phyloP scores from a whole-genome alignment of 1,140 invertebrate species.

The Atta cephalotes region DNA sequence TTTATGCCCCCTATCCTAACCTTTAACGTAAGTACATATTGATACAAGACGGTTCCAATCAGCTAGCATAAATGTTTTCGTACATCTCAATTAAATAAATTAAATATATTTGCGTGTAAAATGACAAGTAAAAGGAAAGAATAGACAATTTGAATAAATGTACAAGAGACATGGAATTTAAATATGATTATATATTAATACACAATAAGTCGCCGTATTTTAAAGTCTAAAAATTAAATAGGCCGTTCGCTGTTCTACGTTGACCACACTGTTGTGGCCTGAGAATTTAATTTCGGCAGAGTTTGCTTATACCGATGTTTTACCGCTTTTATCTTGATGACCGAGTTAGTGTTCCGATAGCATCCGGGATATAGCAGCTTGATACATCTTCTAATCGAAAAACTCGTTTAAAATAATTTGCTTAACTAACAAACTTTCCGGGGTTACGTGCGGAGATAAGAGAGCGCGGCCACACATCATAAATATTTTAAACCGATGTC shows the following conservation, averaged over 20 bases:
- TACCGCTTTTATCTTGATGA: conserved; percentile 50
- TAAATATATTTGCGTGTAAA: neutral
- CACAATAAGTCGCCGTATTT: neutral
- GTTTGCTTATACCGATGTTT: conserved; percentile 44
- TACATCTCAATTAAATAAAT: neutral
- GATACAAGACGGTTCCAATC: neutral
- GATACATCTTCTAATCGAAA: conserved; percentile 30
- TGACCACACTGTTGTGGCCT: conserved; percentile 5
- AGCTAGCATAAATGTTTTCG: neutral
- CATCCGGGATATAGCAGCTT: neutral
- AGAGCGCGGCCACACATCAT: neutral
- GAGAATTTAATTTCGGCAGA: conserved; percentile 52
- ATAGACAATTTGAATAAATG: neutral
- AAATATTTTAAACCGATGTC: conserved; percentile 14
- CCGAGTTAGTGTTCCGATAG: conserved; percentile 7
- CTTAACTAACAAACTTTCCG: conserved; percentile 33
- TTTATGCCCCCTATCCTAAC: too few relatives aligned
- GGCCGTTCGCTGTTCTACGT: neutral
- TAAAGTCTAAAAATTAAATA: conserved; percentile 21
- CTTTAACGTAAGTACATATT: neutral
- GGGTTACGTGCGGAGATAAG: conserved; percentile 10
- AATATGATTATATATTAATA: neutral
- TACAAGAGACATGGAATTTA: neutral
- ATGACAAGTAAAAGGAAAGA: neutral
- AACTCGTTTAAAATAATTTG: conserved; percentile 43